These are phyloP conservation scores for Colius striatus DNA, from an alignment of 2,113 vertebrate genomes.

Conservation along the genomic window DNA sequence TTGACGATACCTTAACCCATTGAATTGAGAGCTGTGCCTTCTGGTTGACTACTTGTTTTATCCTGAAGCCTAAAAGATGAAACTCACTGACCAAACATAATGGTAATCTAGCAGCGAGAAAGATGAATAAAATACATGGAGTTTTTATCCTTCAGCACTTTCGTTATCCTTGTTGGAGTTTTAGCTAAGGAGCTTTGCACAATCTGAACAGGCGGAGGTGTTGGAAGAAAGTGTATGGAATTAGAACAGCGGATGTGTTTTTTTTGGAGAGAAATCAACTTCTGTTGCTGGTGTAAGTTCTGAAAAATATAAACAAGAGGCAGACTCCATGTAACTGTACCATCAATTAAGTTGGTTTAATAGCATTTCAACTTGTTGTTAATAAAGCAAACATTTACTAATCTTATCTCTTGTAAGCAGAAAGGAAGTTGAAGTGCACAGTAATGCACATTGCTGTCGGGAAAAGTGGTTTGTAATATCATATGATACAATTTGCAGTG, in stretches of 20 bases:
- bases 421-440: constrained; percentile 65
- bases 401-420: constrained; percentile 73
- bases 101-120: constrained; percentile 79
- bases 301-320: constrained; percentile 56
- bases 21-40: constrained; percentile 52
- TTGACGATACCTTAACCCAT: constrained; percentile 15
- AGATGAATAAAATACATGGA: constrained; percentile 74
- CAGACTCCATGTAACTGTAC: constrained; percentile 23
- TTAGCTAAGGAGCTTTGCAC: constrained; percentile 69
- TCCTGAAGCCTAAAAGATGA: constrained; percentile 55
- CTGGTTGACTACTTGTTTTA: constrained; percentile 60
- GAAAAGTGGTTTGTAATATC: constrained; percentile 67
- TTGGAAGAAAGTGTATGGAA: constrained; percentile 66
- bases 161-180: constrained; percentile 60
- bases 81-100: constrained; percentile 77
- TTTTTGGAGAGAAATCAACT: constrained; percentile 55
- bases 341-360: constrained; percentile 66
- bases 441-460: constrained; percentile 60
- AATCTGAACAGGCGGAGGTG: constrained; percentile 57
- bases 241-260: constrained; percentile 21
- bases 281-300: constrained; percentile 50
- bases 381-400: constrained; percentile 73
- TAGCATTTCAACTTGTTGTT: constrained; percentile 70
- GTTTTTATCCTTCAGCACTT: constrained; percentile 68
- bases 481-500: constrained; percentile 64